These are phyloP conservation scores for Lasius platythorax DNA, from an alignment of 2,888 invertebrate genomes.

Conservation along the genomic window DNA sequence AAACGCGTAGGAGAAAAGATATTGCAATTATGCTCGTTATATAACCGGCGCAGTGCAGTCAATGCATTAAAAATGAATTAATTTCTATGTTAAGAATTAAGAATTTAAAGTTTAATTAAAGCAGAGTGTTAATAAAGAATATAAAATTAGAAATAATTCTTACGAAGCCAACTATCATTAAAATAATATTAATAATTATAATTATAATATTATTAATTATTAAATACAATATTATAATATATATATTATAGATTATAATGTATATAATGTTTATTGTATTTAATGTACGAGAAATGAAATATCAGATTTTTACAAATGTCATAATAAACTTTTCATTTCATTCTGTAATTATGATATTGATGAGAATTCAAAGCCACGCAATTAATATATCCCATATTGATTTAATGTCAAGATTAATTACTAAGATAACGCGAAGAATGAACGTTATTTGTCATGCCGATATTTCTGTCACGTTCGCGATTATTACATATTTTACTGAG, in stretches of 20 bases:
- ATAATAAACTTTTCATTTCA: background rate
- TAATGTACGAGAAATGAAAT: background rate
- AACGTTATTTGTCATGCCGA: conserved; percentile 8
- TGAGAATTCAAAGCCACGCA: background rate
- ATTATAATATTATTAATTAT: background rate
- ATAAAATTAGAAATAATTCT: background rate
- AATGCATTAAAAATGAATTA: background rate
- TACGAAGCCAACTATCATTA: background rate
- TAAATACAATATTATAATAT: background rate
- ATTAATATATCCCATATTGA: conserved; percentile 30
- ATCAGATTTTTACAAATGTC: background rate
- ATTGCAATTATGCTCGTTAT: background rate
- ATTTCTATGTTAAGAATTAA: background rate
- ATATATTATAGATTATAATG: background rate
- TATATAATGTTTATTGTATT: background rate
- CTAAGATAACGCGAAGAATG: conserved; percentile 13
- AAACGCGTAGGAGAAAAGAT: background rate
- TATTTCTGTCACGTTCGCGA: background rate
- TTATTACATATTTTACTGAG: background rate
- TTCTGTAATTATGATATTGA: background rate
- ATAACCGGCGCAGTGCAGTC: background rate
- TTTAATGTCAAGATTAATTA: conserved; percentile 50
- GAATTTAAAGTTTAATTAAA: background rate
- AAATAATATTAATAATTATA: background rate
- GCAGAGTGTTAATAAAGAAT: background rate